phyloP scores from a whole-genome alignment of 2,797 vertebrate genomes.

The Myiotriccus ornatus region DNA sequence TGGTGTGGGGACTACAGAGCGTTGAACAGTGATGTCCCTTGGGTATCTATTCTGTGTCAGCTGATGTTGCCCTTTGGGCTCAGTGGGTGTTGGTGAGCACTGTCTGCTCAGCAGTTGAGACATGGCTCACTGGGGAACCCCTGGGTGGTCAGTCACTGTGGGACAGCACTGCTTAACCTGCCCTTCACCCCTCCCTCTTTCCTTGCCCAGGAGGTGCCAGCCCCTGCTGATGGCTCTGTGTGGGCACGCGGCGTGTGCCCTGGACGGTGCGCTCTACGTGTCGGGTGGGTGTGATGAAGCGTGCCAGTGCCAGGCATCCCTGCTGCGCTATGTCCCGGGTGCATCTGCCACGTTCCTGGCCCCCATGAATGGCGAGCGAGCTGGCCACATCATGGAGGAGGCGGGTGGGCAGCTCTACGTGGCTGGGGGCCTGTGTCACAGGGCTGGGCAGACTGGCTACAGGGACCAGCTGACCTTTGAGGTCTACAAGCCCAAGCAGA shows the following conservation, averaged over 20 bases:
- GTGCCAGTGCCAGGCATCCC: conserved; percentile 47
- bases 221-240: conserved; percentile 72
- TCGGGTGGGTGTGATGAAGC: conserved; percentile 74
- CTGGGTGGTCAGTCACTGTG: conserved; percentile 52
- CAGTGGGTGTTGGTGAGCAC: neutral
- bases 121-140: neutral
- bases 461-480: conserved; percentile 78
- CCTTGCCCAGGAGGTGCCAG: conserved; percentile 70
- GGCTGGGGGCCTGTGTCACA: conserved; percentile 73
- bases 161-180: neutral
- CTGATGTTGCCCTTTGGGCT: neutral
- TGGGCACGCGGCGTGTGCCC: conserved; percentile 73
- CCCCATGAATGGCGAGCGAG: conserved; percentile 75
- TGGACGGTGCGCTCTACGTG: conserved; percentile 76
- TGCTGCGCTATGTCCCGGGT: conserved; percentile 74
- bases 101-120: neutral
- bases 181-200: conserved; percentile 57
- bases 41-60: neutral
- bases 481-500: conserved; percentile 66
- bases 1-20: neutral
- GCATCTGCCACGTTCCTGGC: conserved; percentile 58
- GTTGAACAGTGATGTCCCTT: neutral
- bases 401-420: conserved; percentile 73
- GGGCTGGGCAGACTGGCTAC: conserved; percentile 42
- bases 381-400: conserved; percentile 78